These are phyloP conservation scores for Drosophila nigrodunni DNA, from an alignment of 1,140 invertebrate genomes.

Conservation along the genomic window DNA sequence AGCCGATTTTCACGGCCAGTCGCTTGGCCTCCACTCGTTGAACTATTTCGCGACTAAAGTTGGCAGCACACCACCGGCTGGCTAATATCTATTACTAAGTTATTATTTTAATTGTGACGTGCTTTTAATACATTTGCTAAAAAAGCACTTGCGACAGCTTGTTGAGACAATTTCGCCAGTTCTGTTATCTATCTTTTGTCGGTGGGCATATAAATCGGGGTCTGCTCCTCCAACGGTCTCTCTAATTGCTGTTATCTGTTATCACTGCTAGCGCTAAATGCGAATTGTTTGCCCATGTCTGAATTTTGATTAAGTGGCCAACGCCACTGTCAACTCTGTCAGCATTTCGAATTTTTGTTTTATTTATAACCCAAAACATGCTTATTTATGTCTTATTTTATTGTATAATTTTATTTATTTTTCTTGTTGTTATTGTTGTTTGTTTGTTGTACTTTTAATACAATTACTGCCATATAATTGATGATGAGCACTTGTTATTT, in stretches of 20 bases:
- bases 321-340: slow-evolving; percentile 54
- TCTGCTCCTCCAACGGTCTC: slow-evolving; percentile 46
- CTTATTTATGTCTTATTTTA: slow-evolving; percentile 64
- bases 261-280: slow-evolving; percentile 48
- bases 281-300: slow-evolving; percentile 78
- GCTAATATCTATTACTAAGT: slow-evolving; percentile 79
- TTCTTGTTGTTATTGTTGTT: neutral
- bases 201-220: slow-evolving; percentile 48
- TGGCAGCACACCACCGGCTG: slow-evolving; percentile 36
- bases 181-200: slow-evolving; percentile 37
- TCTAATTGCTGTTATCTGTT: slow-evolving; percentile 76
- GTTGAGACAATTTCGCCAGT: slow-evolving; percentile 66
- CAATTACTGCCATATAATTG: slow-evolving; percentile 59
- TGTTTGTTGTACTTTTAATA: slow-evolving; percentile 5
- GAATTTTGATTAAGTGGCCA: slow-evolving; percentile 75
- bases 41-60: slow-evolving; percentile 60
- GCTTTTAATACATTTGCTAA: slow-evolving; percentile 69
- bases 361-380: slow-evolving; percentile 54
- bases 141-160: slow-evolving; percentile 62
- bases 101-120: slow-evolving; percentile 78
- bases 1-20: slow-evolving; percentile 52
- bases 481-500: slow-evolving; percentile 56
- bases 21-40: slow-evolving; percentile 61
- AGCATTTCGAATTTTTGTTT: slow-evolving; percentile 44
- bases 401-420: slow-evolving; percentile 22